Conservation (phyloP, 2,113 vertebrate species). For the Hipposideros armiger region DNA sequence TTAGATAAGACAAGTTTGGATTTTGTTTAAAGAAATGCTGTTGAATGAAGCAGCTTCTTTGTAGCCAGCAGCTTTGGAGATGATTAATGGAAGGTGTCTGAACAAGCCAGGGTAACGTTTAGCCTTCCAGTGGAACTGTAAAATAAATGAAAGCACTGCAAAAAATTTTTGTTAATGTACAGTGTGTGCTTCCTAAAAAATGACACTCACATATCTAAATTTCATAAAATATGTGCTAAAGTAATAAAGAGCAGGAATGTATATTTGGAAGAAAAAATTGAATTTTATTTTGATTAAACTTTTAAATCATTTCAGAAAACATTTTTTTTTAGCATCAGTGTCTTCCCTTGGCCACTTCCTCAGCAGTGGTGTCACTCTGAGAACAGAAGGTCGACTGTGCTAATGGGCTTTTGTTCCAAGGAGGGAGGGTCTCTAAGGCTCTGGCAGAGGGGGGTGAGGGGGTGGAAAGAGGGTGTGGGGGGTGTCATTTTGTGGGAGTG, state of each 20-base stretch:
- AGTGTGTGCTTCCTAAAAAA: background rate
- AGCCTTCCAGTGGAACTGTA: background rate
- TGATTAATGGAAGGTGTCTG: background rate
- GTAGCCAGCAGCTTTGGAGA: background rate
- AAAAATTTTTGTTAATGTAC: background rate
- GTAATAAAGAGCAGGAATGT: background rate
- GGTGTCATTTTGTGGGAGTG: background rate
- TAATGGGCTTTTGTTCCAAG: background rate
- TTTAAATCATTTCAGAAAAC: background rate
- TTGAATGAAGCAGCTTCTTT: background rate
- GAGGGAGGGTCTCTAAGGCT: background rate
- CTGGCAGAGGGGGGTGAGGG: too few species aligned
- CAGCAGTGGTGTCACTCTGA: background rate
- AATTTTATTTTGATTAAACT: slow-evolving; percentile 9
- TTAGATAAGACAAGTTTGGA: background rate
- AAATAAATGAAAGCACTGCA: background rate
- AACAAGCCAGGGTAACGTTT: background rate
- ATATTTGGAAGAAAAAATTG: background rate
- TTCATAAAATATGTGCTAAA: background rate
- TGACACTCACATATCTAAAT: background rate
- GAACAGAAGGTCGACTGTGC: background rate
- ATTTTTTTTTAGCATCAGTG: background rate
- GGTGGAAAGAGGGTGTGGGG: too few species aligned
- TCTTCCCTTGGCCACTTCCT: background rate
- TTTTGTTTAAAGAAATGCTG: background rate